Base-by-base conservation (phyloP, 2,888 invertebrate species). In the Rhynchonema sp. region DNA sequence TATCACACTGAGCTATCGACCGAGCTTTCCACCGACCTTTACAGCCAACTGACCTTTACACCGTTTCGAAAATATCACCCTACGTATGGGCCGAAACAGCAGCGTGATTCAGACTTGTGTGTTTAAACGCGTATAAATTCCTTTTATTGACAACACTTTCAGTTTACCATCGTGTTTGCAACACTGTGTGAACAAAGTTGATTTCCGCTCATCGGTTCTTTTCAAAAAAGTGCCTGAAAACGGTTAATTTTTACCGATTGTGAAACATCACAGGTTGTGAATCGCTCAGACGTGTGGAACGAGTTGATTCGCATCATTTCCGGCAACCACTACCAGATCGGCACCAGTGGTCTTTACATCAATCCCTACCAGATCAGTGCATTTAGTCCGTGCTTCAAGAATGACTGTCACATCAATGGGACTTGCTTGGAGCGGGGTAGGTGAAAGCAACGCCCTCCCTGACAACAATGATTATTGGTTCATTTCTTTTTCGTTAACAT, bases 381-480 rank as follows among this genome's bases (percentile, higher is more conserved):
- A 28, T 72, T 68, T 67, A 68, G 67, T 30, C 66, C 70, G 22
- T 72, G 72, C 63, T 72, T 67, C 67, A 67, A 65, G 64, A 70
- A 68, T 61, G 65, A 65, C 55, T 70, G 70, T 58, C 69, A 70
- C 62, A 64, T 68, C 13, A 65, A 65, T 28, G 71, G 69, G 25
- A 65, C 65, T 27, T 71, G 71, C 60, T 62, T 55, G 2, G 29
- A n/a, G 6, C 13, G 20, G 3, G 68, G n/a, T n/a, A n/a, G n/a
- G n/a, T n/a, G n/a, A n/a, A n/a, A n/a, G n/a, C n/a, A n/a, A n/a
- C n/a, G n/a, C n/a, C n/a, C n/a, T n/a, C n/a, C n/a, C n/a, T n/a
- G n/a, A n/a, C n/a, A n/a, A n/a, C n/a, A n/a, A n/a, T n/a, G n/a
- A n/a, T n/a, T n/a, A n/a, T n/a, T n/a, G n/a, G n/a, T n/a, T n/a